Evolutionary conservation across 2,113 vertebrate genomes (phyloP), one percentile per base, ranked within the genome.

Genomic region (Pithys albifrons): DNA sequence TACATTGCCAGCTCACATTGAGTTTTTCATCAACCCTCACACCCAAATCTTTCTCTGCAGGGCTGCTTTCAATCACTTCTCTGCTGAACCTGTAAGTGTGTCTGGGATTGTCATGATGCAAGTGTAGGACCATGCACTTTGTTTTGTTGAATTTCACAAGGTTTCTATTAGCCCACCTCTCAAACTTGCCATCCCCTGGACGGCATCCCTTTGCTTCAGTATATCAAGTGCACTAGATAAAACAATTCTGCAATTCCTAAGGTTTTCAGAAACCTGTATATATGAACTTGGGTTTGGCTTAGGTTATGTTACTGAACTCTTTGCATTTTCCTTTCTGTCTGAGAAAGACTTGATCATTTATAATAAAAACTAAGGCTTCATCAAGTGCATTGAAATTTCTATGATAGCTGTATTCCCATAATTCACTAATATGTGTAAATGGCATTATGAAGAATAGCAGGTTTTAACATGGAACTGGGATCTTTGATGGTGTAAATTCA

Each of bases 1-100:
- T 29, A 49, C 2, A 8, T 14, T 49, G 20, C 14, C 0, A 0
- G 24, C 14, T 70, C 71, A 48, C 12, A 31, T 41, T 43, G 10
- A 19, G n/a, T 49, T 43, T 64, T 76, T 27, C 41, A 41, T 49
- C 29, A 64, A 18, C 14, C 64, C 37, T 31, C 25, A 55, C 1
- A 6, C 4, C 20, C 24, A 48, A 55, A 25, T 27, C 17, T 31
- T 76, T 70, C 25, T 55, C 29, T 22, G 15, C 10, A 27, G 18
- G 17, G 11, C 62, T 62, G 24, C 41, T 62, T 27, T 59, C 45
- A 37, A 33, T 45, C 54, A 15, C 25, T 55, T 70, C 71, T 49
- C 64, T 35, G 4, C 31, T 7, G 29, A 27, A 31, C 24, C 35
- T 62, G 20, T 19, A 29, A 23, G 2, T 41, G 24, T 48, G 29